Percentiles rank a stretch among this genome's conserved stretches.
Conservation (phyloP, 1,140 invertebrate species). For the Pollicipes pollicipes region DNA sequence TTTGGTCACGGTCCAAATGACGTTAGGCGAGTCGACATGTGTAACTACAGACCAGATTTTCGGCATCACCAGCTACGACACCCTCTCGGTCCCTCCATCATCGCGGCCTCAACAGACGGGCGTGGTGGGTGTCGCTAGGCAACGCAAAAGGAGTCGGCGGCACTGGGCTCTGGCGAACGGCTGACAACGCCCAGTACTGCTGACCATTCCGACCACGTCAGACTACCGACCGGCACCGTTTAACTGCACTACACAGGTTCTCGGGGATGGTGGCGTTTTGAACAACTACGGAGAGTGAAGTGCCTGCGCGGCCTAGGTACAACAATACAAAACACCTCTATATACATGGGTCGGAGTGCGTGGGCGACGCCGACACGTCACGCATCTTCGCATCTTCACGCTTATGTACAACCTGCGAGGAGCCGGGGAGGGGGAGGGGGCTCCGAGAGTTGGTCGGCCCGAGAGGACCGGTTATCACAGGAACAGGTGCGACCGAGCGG, state of each 20-base stretch:
- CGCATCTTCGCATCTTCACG: no score
- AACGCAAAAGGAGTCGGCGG: neutral
- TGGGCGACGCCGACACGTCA: no score
- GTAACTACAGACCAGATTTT: no score
- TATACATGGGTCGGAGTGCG: neutral
- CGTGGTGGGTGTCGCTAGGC: neutral
- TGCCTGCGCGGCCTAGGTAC: neutral
- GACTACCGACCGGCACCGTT: neutral
- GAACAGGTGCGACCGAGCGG: neutral
- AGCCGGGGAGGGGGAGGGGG: no score
- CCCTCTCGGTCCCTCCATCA: no score
- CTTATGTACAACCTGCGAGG: neutral
- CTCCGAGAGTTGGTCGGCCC: neutral
- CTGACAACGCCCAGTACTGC: no score
- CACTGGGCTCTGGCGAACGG: no score
- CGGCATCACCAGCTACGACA: no score
- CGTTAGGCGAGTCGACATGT: no score
- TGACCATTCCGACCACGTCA: no score
- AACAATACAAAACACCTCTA: neutral
- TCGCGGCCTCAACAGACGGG: neutral
- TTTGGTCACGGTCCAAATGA: no score
- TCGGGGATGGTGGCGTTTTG: neutral
- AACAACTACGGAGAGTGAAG: neutral
- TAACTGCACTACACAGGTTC: neutral
- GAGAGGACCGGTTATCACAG: neutral